Evolutionary conservation across 1,140 invertebrate species (phyloP).

Genomic region (Platorchestia sp.): DNA sequence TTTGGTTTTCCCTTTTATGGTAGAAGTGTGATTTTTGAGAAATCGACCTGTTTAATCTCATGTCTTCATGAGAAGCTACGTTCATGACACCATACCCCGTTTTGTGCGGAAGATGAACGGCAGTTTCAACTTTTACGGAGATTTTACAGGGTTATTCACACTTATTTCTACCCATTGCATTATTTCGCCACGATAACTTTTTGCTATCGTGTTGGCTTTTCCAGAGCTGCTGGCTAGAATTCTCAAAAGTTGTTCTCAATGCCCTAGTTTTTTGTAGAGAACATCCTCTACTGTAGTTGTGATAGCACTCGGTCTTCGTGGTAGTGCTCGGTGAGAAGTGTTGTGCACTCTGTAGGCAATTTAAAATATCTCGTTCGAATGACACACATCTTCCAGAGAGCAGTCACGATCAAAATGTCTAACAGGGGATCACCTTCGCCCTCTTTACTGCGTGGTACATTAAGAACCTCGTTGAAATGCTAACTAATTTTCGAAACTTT

Average conservation of each 20-base stretch:
- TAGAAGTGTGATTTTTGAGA: too few species aligned
- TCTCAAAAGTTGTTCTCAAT: neutral
- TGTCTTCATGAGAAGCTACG: neutral
- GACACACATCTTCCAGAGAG: too few species aligned
- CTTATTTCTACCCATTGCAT: neutral
- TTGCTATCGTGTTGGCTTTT: neutral
- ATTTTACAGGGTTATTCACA: neutral
- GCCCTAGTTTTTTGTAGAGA: neutral
- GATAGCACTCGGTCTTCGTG: neutral
- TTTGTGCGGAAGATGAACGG: neutral
- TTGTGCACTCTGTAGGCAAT: too few species aligned
- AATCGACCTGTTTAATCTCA: neutral
- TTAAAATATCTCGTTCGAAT: too few species aligned
- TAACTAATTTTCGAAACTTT: too few species aligned
- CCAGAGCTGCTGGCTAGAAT: neutral
- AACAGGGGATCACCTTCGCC: neutral
- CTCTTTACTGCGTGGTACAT: neutral
- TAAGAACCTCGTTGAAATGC: neutral
- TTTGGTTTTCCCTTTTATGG: too few species aligned
- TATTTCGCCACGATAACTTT: neutral
- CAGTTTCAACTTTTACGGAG: neutral
- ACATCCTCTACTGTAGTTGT: neutral
- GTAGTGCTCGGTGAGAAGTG: neutral
- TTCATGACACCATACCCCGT: neutral
- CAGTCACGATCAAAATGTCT: neutral